Base-by-base conservation (phyloP, 1,140 invertebrate species). In the Ceratoteleas bidentatus region DNA sequence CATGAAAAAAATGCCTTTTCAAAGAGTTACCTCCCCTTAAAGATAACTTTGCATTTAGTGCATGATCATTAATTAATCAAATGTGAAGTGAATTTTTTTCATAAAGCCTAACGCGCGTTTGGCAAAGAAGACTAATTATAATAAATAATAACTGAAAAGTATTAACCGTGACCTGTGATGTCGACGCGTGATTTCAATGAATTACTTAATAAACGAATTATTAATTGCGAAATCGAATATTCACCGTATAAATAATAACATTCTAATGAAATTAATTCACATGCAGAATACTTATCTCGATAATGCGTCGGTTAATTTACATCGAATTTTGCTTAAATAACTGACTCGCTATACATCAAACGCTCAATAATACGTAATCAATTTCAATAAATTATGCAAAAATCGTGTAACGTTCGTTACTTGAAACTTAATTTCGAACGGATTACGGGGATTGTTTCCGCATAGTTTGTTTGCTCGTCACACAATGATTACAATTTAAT, bases 401-500 rank as follows among this genome's bases (percentile, higher is more conserved):
- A 65, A 75, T 58, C 60, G 14, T 64, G 34, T 43, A 74, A 74
- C 70, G 15, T 43, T 34, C 6, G n/a, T 61, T 14, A 43, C 14
- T 49, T 54, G 16, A 61, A 76, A 69, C 34, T 70, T 58, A 49
- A 78, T 70, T 70, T 78, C 33, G 11, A 62, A 56, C 13, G 52
- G 45, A 77, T 77, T 69, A 64, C 10, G 24, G 34, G 15, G 61
- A 47, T 66, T 53, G 40, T 76, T 68, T 52, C 40, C 33, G 36
- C 38, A 60, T 65, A 70, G 65, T 70, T 52, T 52, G 60, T 52
- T 64, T 70, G 32, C 53, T 13, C 24, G 38, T 32, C 32, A 32
- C 47, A 40, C 34, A 70, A 77, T 78, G 36, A 69, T 78, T 70
- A 69, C 61, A 65, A 70, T 78, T 64, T 58, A 78, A 70, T 78